Evolutionary conservation across 2,797 vertebrate species (phyloP), one percentile per base, ranked within the genome.

Genomic region (Ctenopoma kingsleyae): DNA sequence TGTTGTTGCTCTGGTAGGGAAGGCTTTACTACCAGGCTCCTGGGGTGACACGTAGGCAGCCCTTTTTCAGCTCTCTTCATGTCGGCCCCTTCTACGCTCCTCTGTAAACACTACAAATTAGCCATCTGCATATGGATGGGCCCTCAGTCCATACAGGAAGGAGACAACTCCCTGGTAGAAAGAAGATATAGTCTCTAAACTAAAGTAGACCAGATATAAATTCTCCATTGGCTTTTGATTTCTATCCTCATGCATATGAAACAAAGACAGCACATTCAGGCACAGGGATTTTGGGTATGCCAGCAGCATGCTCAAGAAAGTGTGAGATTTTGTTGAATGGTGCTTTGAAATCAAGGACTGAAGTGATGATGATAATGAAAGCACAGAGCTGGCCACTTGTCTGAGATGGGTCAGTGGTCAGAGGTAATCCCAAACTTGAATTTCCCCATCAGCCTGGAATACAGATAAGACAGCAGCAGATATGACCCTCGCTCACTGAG

Each of bases 71-170:
- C 66, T 74, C 74, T 87, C 87, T 83, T 87, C 84, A 88, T 75
- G 87, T 84, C 74, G 23, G 79, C 81, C 85, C 86, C 86, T 81
- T 77, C 91, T 57, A 66, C 79, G 76, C 71, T 84, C 82, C 80
- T 91, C 85, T 69, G 86, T 91, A 91, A 94, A 94, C 83, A 84
- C 83, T 79, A 90, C 90, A 92, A 91, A 90, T 89, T 80, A 88
- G 81, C 81, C 84, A 90, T 94, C 89, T 93, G 88, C 90, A 90
- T 91, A 93, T 94, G 90, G 91, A 93, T 93, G 91, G 89, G 68
- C 76, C 80, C 80, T 89, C 80, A 73, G 82, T 69, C 86, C 83
- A 75, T 81, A 83, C 90, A 92, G 84, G 90, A 91, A 93, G 91
- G 74, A 92, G 86, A 84, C 62, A 66, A 72, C 85, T 62, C 60